Conservation (phyloP, 2,888 invertebrate species). For the Tachina lurida region DNA sequence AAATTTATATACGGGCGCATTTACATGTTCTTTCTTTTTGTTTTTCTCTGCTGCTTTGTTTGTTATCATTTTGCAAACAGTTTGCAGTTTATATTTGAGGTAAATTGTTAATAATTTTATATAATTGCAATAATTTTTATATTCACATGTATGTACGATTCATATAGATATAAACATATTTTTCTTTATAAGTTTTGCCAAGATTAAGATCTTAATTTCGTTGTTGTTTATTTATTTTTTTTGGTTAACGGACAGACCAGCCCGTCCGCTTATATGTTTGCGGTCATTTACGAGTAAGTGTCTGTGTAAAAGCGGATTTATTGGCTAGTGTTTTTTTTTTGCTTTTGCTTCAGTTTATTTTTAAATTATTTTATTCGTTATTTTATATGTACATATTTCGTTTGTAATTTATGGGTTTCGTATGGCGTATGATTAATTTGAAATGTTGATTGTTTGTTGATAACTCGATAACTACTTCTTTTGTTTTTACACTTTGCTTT, state of each 20-base stretch:
- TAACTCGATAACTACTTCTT: slow-evolving; percentile 31
- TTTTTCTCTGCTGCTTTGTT: not conserved
- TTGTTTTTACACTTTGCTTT: not conserved
- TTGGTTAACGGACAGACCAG: not conserved
- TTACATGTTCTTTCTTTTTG: slow-evolving; percentile 8
- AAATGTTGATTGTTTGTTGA: slow-evolving; percentile 40
- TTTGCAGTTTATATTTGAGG: slow-evolving; percentile 42
- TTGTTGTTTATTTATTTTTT: slow-evolving; percentile 21
- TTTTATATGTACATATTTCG: slow-evolving; percentile 3
- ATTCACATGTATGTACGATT: slow-evolving; percentile 29
- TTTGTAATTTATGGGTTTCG: slow-evolving; percentile 51
- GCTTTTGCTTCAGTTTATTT: slow-evolving; percentile 32
- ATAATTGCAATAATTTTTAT: slow-evolving; percentile 64
- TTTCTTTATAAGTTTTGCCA: slow-evolving; percentile 48
- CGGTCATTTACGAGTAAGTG: slow-evolving; percentile 37
- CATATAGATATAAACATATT: not conserved
- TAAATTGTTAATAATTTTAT: slow-evolving; percentile 69
- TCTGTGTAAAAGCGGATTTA: slow-evolving; percentile 39
- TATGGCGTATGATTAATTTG: slow-evolving; percentile 61
- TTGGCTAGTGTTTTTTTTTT: slow-evolving; percentile 34
- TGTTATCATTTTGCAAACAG: slow-evolving; percentile 33
- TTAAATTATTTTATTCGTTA: slow-evolving; percentile 44
- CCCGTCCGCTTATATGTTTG: slow-evolving; percentile 21
- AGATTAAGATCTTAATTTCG: slow-evolving; percentile 66
- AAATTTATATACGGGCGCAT: slow-evolving; percentile 37